phyloP scores from a whole-genome alignment of 2,888 invertebrate species.

The Heliconius ismenius region DNA sequence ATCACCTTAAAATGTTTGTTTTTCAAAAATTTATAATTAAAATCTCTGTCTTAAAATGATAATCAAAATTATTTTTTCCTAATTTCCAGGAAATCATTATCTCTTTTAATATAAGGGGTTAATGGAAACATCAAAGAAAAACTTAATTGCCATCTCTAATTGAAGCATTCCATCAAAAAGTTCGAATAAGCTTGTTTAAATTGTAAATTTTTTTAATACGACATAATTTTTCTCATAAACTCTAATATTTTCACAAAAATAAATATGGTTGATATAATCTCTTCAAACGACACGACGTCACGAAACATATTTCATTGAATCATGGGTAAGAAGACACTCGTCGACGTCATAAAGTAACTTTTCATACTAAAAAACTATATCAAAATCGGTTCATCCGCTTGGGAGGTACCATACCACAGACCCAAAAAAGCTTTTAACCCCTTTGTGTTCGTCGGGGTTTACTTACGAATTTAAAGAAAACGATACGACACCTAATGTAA shows the following conservation, averaged over 20 bases:
- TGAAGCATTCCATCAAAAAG: neutral
- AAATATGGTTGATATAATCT: no score
- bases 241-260: no score
- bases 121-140: neutral
- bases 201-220: neutral
- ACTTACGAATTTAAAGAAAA: neutral
- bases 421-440: no score
- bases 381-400: no score
- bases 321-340: no score
- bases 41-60: neutral
- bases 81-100: neutral
- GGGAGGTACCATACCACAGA: no score
- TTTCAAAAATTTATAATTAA: neutral
- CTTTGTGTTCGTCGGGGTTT: no score
- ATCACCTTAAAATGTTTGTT: no score
- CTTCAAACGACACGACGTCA: no score
- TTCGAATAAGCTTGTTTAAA: neutral
- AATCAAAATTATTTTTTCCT: neutral
- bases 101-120: neutral
- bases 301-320: no score
- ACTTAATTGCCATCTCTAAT: slow-evolving; percentile 9
- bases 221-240: neutral
- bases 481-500: neutral
- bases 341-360: no score
- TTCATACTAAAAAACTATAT: no score